Evolutionary conservation across 2,113 vertebrate genomes (phyloP), one percentile per base, ranked within the genome.

Genomic region (Sakesphorus luctuosus): DNA sequence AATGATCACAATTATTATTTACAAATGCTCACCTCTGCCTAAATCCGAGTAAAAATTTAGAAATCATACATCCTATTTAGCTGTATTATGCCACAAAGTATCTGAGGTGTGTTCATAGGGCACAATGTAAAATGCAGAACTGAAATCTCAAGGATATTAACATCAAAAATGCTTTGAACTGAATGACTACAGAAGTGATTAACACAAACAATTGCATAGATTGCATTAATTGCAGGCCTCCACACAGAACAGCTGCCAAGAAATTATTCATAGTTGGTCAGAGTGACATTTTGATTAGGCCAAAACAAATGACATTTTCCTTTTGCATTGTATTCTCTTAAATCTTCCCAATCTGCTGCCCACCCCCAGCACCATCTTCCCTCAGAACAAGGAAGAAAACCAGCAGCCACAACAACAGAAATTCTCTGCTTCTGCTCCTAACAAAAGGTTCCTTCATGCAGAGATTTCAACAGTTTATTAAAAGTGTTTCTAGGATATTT

Each of bases 1-100:
- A 97, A 97, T 95, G 79, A 98, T 96, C 69, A 88, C 96, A 92
- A 97, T 87, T 88, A 97, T 97, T 97, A 97, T 96, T 97, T 97
- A 95, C 87, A 91, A 97, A 97, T 67, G 90, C 52, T 96, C 93
- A 95, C 86, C 86, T 94, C 81, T 86, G 72, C 87, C 96, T 94
- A 96, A 96, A 95, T 44, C 82, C 56, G 69, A 93, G 59, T 26
- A 68, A 93, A 94, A 96, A 85, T 61, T 38, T 43, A 46, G 68
- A 95, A 95, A 75, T 40, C 65, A 13, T 46, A n/a, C 59, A 87
- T 79, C 53, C 40, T 80, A 49, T 72, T 93, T 52, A 87, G 87
- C 56, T 89, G 40, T 43, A 75, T 84, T 76, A 49, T 50, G 62
- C 53, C 40, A 73, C 75, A 55, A 93, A 75, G 83, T 3, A 11